A percentile compares a stretch with the other conserved stretches of the same genome.
Evolutionary conservation across 2,113 vertebrate species (phyloP).

Genomic region (Hydrolagus affinis): DNA sequence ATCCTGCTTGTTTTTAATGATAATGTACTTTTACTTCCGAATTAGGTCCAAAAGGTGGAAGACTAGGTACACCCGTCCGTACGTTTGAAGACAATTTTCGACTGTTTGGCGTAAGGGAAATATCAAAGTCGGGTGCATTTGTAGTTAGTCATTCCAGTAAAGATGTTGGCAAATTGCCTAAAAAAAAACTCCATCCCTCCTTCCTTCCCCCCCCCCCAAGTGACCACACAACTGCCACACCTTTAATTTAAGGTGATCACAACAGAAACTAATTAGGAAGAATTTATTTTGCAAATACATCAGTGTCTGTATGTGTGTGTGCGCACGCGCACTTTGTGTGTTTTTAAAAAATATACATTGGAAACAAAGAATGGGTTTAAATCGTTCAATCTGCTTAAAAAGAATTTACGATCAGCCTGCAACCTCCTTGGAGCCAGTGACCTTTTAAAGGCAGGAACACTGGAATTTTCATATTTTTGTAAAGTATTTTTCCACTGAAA

Average conservation of each 20-base stretch:
- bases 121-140: background rate
- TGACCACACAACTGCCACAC: background rate
- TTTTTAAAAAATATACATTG: too few relatives aligned
- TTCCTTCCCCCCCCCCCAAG: background rate
- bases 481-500: background rate
- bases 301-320: too few relatives aligned
- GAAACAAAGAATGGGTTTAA: background rate
- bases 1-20: conserved; percentile 78
- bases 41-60: conserved; percentile 75
- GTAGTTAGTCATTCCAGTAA: background rate
- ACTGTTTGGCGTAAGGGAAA: background rate
- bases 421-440: background rate
- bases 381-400: background rate
- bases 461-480: conserved; percentile 6
- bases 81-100: conserved; percentile 51
- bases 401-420: background rate
- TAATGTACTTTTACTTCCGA: conserved; percentile 91
- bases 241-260: background rate
- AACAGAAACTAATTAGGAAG: too few relatives aligned
- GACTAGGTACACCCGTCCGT: conserved; percentile 48
- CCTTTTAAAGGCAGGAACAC: too few relatives aligned
- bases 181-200: too few relatives aligned
- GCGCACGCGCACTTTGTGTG: too few relatives aligned
- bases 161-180: background rate
- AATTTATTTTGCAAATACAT: too few relatives aligned